Base-by-base conservation (phyloP, 37 sponge, comb jelly and placozoan genomes). In the Bolinopsis microptera region DNA sequence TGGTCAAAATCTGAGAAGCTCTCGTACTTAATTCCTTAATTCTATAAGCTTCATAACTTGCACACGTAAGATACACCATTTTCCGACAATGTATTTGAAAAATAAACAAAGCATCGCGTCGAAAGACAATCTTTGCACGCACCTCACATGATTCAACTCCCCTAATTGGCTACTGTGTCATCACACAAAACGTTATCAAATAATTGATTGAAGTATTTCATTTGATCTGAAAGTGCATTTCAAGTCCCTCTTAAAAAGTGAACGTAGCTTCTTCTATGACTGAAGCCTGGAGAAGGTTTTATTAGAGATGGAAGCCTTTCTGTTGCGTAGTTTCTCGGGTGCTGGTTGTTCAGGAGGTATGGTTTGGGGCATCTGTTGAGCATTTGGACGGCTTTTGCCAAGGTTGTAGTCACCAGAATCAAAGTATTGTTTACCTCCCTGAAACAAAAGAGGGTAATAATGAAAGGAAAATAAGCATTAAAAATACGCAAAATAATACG, bases 391-490 rank as follows among this genome's bases (percentile, higher is more conserved):
- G 24, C 61, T 33, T 41, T 41, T 39, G 2, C 90, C 90, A 22
- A 86, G 30, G 24, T 39, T 41, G 24, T 86, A 41, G 31, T 86
- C 90, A 39, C 90, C 90, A 18, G 90, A 86, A 25, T 86, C 90
- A 41, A 86, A 86, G 35, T 86, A 86, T 30, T 86, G 90, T 38
- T 86, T 86, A 27, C 90, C 90, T 39, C 90, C 90, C 90, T 86
- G 61, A n/a, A 72, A 72, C n/a, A 21, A 22, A 67, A 67, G 68
- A 21, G 13, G 68, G 13, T 67, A 67, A 22, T 13, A 21, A 13
- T 67, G 68, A 67, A 22, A 67, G 21, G 13, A 67, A 67, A 67
- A 22, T 13, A 22, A 21, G 21, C 21, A 67, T 22, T 67, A 67
- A 67, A 67, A 67, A n/a, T n/a, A n/a, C n/a, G n/a, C n/a, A n/a